Evolutionary conservation across 2,888 invertebrate species (phyloP).

Genomic region (Cheilosia vernalis): DNA sequence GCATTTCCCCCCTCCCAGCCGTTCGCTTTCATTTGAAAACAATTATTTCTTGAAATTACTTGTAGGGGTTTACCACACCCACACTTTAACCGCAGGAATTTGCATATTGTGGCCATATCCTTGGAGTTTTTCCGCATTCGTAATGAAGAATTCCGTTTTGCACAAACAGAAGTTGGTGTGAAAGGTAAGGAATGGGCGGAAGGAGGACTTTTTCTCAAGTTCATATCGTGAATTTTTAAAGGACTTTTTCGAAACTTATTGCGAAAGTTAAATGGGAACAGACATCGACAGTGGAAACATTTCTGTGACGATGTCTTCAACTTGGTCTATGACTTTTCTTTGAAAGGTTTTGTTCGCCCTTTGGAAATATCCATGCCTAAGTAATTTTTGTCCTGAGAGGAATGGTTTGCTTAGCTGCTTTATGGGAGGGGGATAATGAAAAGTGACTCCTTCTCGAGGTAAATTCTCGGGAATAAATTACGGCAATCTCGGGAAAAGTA

Average conservation of each 20-base stretch:
- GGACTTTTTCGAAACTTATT: conserved; percentile 52
- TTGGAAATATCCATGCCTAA: conserved; percentile 35
- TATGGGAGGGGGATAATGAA: conserved; percentile 52
- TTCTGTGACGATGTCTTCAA: conserved; percentile 47
- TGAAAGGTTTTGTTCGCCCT: conserved; percentile 20
- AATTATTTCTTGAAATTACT: conserved; percentile 45
- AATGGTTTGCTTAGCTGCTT: conserved; percentile 34
- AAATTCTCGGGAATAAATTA: conserved; percentile 43
- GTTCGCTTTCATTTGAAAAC: conserved; percentile 33
- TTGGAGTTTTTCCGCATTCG: conserved; percentile 32
- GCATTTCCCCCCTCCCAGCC: background rate
- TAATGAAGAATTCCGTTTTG: conserved; percentile 42
- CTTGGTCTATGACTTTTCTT: conserved; percentile 51
- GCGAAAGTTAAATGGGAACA: conserved; percentile 44
- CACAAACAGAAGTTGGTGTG: conserved; percentile 27
- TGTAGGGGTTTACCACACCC: background rate
- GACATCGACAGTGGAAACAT: conserved; percentile 3
- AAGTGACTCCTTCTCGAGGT: conserved; percentile 62
- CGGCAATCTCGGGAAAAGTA: conserved; percentile 38
- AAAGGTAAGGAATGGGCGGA: background rate
- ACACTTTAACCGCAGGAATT: conserved; percentile 32
- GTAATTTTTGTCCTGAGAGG: conserved; percentile 12
- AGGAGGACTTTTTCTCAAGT: conserved; percentile 38
- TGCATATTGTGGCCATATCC: conserved; percentile 36
- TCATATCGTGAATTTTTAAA: conserved; percentile 57